A percentile compares a stretch with the other conserved stretches of the same genome.
Evolutionary conservation across 2,888 invertebrate genomes (phyloP).

Genomic region (Caenorhabditis panamensis): DNA sequence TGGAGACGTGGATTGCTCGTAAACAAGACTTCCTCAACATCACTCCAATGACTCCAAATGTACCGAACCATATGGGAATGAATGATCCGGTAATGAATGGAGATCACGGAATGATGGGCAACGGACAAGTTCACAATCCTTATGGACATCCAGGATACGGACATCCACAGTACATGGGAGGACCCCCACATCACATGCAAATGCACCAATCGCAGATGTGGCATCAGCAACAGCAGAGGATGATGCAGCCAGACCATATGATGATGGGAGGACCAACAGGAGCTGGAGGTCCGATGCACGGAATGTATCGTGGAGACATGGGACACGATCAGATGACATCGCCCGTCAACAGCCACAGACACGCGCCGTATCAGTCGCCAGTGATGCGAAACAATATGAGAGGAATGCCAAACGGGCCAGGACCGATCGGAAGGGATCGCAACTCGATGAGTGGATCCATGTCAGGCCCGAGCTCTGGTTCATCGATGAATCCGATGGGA

Average conservation of each 20-base stretch:
- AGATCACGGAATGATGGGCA: slow-evolving; percentile 41
- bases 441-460: slow-evolving; percentile 58
- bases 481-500: slow-evolving; percentile 50
- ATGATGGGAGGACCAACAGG: slow-evolving; percentile 56
- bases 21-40: slow-evolving; percentile 71
- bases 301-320: slow-evolving; percentile 56
- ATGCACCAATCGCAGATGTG: slow-evolving; percentile 51
- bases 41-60: slow-evolving; percentile 23
- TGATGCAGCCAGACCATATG: slow-evolving; percentile 59
- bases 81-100: slow-evolving; percentile 49
- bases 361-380: slow-evolving; percentile 55
- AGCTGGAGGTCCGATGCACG: slow-evolving; percentile 55
- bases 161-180: slow-evolving; percentile 40
- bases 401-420: slow-evolving; percentile 28
- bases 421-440: slow-evolving; percentile 42
- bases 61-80: slow-evolving; percentile 59
- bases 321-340: slow-evolving; percentile 58
- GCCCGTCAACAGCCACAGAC: slow-evolving; percentile 51
- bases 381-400: slow-evolving; percentile 57
- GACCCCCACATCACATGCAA: slow-evolving; percentile 45
- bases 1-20: slow-evolving; percentile 72
- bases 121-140: slow-evolving; percentile 45
- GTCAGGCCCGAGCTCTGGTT: slow-evolving; percentile 30
- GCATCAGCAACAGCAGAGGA: slow-evolving; percentile 59
- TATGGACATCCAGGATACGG: slow-evolving; percentile 44